Evolutionary conservation across 2,797 vertebrate species (phyloP).

Genomic region (Pristis pectinata): DNA sequence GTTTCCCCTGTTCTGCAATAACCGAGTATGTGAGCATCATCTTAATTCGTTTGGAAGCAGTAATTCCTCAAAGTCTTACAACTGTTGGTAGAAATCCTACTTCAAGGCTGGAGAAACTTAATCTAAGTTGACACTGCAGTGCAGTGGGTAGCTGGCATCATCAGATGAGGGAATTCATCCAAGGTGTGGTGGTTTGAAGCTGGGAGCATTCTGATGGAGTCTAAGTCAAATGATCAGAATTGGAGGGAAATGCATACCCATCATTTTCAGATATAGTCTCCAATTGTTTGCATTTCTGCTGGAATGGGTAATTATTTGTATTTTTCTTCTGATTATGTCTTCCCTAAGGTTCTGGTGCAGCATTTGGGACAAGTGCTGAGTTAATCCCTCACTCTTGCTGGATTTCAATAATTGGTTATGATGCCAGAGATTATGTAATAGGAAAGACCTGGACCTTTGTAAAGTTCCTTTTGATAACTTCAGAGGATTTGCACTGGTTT

Average conservation of each 20-base stretch:
- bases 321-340: neutral
- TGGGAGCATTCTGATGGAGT: neutral
- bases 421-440: neutral
- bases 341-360: neutral
- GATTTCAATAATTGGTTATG: neutral
- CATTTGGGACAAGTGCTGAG: neutral
- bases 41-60: neutral
- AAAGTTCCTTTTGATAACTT: neutral
- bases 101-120: neutral
- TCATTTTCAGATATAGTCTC: neutral
- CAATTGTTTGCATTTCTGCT: neutral
- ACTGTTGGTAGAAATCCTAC: neutral
- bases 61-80: neutral
- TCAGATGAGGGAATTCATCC: neutral
- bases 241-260: neutral
- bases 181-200: neutral
- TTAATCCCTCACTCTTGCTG: neutral
- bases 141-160: neutral
- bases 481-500: neutral
- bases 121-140: neutral
- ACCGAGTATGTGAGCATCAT: neutral
- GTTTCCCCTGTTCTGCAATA: neutral
- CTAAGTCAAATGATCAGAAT: neutral
- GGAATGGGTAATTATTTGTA: neutral
- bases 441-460: neutral